Conservation (phyloP, 1,140 invertebrate genomes). For the Potamilus streckersoni region DNA sequence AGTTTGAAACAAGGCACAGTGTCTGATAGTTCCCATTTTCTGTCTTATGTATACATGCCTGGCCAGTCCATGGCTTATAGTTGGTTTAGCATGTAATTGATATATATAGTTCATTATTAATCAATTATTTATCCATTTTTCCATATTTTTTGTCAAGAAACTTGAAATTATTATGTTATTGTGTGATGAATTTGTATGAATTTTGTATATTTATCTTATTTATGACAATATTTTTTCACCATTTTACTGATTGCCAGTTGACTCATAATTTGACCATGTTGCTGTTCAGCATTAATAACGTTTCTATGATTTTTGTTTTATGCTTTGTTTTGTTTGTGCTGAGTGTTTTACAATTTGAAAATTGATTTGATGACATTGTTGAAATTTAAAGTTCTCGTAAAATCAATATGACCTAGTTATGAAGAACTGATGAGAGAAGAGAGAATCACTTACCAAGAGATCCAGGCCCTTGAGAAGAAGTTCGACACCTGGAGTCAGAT, state of each 20-base stretch:
- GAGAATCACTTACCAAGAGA: conserved; percentile 52
- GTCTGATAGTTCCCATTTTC: no score
- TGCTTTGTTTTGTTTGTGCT: neutral
- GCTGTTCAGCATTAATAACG: neutral
- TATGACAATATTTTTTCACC: no score
- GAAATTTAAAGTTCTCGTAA: neutral
- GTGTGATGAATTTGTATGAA: no score
- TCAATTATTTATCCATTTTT: no score
- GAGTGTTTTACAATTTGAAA: neutral
- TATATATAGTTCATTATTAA: no score
- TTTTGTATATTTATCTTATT: no score
- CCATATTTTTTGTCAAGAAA: no score
- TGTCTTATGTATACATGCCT: no score
- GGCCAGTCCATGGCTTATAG: no score
- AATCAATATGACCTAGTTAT: conserved; percentile 45
- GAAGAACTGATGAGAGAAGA: conserved; percentile 63
- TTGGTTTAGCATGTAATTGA: no score
- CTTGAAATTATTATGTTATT: no score
- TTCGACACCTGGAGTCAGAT: conserved; percentile 62
- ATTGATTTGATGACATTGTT: neutral
- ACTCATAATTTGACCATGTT: neutral
- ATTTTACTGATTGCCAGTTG: neutral
- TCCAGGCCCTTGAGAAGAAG: conserved; percentile 61
- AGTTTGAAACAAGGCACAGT: no score
- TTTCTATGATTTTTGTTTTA: neutral